Conservation (phyloP, 2,113 vertebrate species). For the Kryptolebias marmoratus region DNA sequence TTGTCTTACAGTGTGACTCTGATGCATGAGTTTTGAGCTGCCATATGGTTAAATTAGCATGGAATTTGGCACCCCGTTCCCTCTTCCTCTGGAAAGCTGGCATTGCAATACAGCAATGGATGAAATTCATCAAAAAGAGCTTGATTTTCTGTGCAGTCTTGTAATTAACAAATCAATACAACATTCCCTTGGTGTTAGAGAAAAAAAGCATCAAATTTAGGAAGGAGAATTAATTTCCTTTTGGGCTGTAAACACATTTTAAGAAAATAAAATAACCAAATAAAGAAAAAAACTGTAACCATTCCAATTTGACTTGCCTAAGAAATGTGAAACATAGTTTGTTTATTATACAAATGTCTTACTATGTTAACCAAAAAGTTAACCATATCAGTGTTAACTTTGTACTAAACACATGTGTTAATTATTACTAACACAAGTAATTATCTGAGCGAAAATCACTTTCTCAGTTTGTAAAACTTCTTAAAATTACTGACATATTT, state of each 20-base stretch:
- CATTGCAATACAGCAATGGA: constrained; percentile 25
- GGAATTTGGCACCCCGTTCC: constrained; percentile 24
- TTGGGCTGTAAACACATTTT: constrained; percentile 22
- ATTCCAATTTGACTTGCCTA: too few relatives aligned
- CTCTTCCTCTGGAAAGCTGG: constrained; percentile 32
- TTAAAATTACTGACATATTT: too few relatives aligned
- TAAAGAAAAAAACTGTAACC: too few relatives aligned
- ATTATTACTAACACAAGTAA: too few relatives aligned
- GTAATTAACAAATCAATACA: constrained; percentile 45
- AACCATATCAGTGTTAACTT: background rate
- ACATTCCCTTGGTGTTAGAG: constrained; percentile 20
- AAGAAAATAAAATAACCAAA: background rate
- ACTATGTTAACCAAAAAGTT: too few relatives aligned
- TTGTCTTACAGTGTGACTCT: constrained; percentile 8
- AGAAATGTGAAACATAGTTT: too few relatives aligned
- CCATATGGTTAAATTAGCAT: constrained; percentile 45
- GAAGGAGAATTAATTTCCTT: constrained; percentile 19
- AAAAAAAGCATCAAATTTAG: constrained; percentile 8
- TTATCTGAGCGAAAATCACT: too few relatives aligned
- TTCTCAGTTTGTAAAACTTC: too few relatives aligned
- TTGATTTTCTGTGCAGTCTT: constrained; percentile 37
- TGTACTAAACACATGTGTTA: background rate
- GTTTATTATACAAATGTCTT: too few relatives aligned
- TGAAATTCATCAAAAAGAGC: constrained; percentile 35
- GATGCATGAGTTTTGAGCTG: constrained; percentile 30